phyloP scores from a whole-genome alignment of 2,113 vertebrate species.

The Caloenas nicobarica region DNA sequence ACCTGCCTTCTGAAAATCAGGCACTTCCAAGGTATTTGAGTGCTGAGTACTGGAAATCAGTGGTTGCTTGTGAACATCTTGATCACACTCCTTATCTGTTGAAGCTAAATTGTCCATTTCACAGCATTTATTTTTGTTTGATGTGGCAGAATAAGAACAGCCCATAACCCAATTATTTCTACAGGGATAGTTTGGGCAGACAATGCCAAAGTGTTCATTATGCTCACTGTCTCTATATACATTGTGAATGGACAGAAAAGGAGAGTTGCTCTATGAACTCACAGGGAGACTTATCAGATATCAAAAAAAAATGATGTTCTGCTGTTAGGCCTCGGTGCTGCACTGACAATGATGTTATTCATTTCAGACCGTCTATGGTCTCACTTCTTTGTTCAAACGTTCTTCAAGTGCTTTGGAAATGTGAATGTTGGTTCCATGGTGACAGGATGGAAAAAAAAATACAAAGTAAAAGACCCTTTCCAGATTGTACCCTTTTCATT shows the following conservation, averaged over 20 bases:
- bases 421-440: not conserved
- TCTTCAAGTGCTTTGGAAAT: not conserved
- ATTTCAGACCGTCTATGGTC: not conserved
- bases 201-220: not conserved
- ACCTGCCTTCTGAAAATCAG: not conserved
- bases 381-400: not conserved
- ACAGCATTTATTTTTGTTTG: not conserved
- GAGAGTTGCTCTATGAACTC: not conserved
- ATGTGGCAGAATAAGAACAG: not conserved
- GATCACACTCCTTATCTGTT: not conserved
- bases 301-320: not conserved
- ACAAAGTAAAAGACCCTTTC: not conserved
- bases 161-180: not conserved
- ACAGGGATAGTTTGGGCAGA: not conserved
- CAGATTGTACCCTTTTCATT: not conserved
- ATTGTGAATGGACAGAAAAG: not conserved
- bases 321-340: not conserved
- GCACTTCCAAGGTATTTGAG: not conserved
- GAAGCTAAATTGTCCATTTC: not conserved
- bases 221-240: not conserved
- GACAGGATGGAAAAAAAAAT: not conserved
- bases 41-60: not conserved
- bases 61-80: not conserved
- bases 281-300: not conserved
- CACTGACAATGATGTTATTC: not conserved